These are phyloP conservation scores for Struthio camelus DNA, from an alignment of 2,113 vertebrate species.

Conservation along the genomic window DNA sequence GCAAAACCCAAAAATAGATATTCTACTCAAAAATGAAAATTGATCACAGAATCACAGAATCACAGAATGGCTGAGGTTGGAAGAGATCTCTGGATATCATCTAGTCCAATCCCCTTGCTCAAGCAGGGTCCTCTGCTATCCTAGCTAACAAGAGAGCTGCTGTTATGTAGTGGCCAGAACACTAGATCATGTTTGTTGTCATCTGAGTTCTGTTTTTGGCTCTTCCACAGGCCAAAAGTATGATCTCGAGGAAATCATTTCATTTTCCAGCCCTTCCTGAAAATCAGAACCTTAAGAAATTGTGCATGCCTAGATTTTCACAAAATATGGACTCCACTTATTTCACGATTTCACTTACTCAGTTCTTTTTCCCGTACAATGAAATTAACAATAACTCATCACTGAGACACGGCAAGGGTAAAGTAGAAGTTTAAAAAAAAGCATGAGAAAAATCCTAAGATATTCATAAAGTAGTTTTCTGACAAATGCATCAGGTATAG, in stretches of 20 bases:
- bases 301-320: accelerated
- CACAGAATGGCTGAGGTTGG: too few relatives aligned
- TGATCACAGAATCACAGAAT: too few relatives aligned
- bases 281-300: background rate
- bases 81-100: too few relatives aligned
- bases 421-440: background rate
- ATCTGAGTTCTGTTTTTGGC: background rate
- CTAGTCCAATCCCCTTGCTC: too few relatives aligned
- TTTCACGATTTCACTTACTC: too few relatives aligned
- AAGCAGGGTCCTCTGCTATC: too few relatives aligned
- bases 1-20: too few relatives aligned
- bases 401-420: background rate
- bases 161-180: background rate
- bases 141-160: background rate
- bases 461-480: background rate
- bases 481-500: background rate
- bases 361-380: background rate
- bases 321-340: too few relatives aligned
- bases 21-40: background rate
- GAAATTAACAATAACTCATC: background rate
- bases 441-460: background rate
- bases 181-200: background rate
- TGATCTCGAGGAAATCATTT: background rate
- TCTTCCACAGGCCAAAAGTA: background rate
- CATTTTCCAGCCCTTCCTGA: background rate